phyloP scores from a whole-genome alignment of 2,797 vertebrate genomes.

The Xenopus petersii region DNA sequence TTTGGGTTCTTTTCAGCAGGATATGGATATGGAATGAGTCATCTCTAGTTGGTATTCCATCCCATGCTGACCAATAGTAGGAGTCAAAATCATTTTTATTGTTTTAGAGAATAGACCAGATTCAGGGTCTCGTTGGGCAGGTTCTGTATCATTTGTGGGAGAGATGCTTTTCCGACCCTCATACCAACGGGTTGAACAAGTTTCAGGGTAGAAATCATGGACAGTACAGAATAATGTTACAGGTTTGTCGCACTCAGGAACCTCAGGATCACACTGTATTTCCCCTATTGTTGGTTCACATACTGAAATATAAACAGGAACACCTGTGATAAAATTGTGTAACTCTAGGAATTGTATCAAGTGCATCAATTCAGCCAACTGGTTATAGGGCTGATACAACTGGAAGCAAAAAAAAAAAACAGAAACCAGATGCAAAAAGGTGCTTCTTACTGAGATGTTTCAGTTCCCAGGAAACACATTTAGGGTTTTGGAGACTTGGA shows the following conservation, averaged over 20 bases:
- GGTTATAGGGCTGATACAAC: too few relatives aligned
- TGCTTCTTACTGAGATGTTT: constrained; percentile 16
- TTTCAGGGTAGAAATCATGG: constrained; percentile 9
- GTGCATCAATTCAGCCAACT: too few relatives aligned
- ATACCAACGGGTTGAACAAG: constrained; percentile 25
- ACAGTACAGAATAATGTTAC: constrained; percentile 22
- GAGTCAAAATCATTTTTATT: constrained; percentile 21
- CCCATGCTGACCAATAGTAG: constrained; percentile 21
- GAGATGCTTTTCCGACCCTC: background rate
- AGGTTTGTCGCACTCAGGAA: background rate
- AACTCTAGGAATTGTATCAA: too few relatives aligned
- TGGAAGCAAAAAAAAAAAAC: background rate
- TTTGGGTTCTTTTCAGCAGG: too few relatives aligned
- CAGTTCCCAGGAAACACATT: background rate
- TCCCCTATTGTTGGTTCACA: background rate
- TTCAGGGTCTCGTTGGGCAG: background rate
- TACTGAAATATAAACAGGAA: background rate
- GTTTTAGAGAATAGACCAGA: constrained; percentile 18
- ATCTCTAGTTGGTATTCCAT: constrained; percentile 26
- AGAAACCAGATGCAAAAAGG: background rate
- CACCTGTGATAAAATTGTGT: too few relatives aligned
- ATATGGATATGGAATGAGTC: constrained; percentile 17
- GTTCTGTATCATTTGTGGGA: background rate
- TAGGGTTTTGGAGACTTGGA: background rate
- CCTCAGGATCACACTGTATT: background rate